Evolutionary conservation across 2,113 vertebrate genomes (phyloP).

Genomic region (Vicugna pacos): DNA sequence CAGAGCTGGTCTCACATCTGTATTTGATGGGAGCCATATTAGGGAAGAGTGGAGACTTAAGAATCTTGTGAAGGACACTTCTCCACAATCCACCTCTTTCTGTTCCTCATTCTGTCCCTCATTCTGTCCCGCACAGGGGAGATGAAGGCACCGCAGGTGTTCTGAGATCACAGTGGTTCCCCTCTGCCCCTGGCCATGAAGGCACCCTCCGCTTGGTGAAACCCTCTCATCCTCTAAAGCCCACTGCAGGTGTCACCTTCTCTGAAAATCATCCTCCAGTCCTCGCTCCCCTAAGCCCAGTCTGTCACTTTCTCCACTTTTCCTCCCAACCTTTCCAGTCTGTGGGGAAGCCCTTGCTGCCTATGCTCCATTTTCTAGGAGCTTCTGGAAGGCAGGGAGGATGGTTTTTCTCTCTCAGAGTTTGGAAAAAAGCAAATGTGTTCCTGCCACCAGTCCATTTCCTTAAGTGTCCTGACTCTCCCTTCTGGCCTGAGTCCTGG

Average conservation of each 20-base stretch:
- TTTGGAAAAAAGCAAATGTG: neutral
- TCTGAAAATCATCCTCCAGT: neutral
- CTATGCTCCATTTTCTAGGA: neutral
- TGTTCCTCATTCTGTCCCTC: neutral
- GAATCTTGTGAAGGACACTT: neutral
- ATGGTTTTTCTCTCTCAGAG: neutral
- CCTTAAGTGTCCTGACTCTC: neutral
- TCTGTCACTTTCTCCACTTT: neutral
- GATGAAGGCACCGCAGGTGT: accelerated
- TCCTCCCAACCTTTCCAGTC: neutral
- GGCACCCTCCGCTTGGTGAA: neutral
- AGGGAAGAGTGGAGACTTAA: neutral
- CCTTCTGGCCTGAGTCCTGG: neutral
- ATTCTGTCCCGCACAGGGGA: neutral
- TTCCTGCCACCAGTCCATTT: neutral
- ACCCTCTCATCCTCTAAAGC: neutral
- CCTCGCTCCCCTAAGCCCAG: neutral
- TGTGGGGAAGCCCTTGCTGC: accelerated
- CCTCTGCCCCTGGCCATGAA: neutral
- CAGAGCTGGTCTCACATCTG: neutral
- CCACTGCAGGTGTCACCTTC: neutral
- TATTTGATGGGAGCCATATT: neutral
- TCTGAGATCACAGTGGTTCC: neutral
- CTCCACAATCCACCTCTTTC: neutral
- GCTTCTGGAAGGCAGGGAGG: neutral